Base-by-base conservation (phyloP, 1,140 invertebrate species). In the Cydia pomonella region DNA sequence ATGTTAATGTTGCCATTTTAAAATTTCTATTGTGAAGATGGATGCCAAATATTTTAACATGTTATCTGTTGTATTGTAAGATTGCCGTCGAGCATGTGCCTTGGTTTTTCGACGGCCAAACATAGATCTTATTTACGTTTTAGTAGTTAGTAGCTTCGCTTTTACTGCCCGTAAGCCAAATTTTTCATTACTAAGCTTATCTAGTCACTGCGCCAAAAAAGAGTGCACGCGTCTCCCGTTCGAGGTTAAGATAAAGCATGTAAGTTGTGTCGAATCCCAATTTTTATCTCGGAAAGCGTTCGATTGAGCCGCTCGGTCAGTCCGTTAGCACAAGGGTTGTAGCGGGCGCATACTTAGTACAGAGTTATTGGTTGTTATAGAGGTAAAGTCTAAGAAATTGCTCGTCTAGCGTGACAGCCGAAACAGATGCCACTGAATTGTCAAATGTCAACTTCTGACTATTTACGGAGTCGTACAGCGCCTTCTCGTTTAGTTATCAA, bases 11-110 rank as follows among this genome's bases (percentile, higher is more conserved):
- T 83, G 84, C 82, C 84, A 82, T 84, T 74, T 53, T 72, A 75
- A 29, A 75, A 77, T 73, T 78, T 79, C 75, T 77, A 79, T 75
- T 76, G 79, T 82, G 79, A 79, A 62, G 66, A 80, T 72, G 73
- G 77, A 82, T 84, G 82, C 82, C 82, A 84, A 85, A 85, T 82
- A 80, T 79, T 80, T 78, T 77, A 77, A 80, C 53, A 75, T 78
- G 79, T 83, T 77, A 75, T 81, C 78, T 81, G 73, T 83, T 76
- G 76, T 81, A 79, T 77, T 72, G 16, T 73, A 62, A 64, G 71
- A 66, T 29, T 66, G 33, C 18, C 16, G 12, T 21, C 64, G 64
- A 33, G 64, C 64, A 69, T 69, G 64, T 69, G 64, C 64, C 64
- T 69, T 69, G 64, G 29, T 69, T 69, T 33, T 25, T 38, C 63